These are phyloP conservation scores for Perizoma flavofasciatum DNA, from an alignment of 2,888 invertebrate genomes.

Conservation along the genomic window DNA sequence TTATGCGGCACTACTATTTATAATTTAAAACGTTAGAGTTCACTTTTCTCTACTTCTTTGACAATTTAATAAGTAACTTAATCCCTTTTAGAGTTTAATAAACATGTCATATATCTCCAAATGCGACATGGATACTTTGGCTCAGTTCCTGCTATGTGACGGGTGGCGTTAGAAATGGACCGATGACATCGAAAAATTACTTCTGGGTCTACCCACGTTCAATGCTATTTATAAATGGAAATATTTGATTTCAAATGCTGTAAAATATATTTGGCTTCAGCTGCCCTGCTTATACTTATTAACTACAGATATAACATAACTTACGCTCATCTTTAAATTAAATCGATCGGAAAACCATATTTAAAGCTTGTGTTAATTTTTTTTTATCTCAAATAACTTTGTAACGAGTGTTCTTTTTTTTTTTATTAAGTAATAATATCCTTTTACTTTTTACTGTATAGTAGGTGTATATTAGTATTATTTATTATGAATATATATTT, in stretches of 20 bases:
- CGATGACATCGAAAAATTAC: conserved; percentile 20
- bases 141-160: conserved; percentile 21
- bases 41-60: conserved; percentile 9
- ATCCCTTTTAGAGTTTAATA: conserved; percentile 14
- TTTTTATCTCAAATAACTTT: no score
- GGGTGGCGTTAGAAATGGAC: conserved; percentile 12
- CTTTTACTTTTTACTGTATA: no score
- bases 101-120: conserved; percentile 19
- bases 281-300: background rate
- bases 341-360: no score
- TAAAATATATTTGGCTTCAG: background rate
- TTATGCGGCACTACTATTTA: no score
- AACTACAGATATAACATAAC: background rate
- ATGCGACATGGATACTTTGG: conserved; percentile 24
- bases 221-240: background rate
- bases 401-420: no score
- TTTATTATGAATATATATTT: no score
- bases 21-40: background rate
- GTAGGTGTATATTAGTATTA: no score
- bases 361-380: no score
- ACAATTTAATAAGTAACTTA: conserved; percentile 5
- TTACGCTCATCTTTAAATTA: no score
- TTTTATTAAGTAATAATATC: no score
- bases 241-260: background rate
- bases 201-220: conserved; percentile 13